Base-by-base conservation (phyloP, 2,113 vertebrate species). In the Leucopternis melanops region DNA sequence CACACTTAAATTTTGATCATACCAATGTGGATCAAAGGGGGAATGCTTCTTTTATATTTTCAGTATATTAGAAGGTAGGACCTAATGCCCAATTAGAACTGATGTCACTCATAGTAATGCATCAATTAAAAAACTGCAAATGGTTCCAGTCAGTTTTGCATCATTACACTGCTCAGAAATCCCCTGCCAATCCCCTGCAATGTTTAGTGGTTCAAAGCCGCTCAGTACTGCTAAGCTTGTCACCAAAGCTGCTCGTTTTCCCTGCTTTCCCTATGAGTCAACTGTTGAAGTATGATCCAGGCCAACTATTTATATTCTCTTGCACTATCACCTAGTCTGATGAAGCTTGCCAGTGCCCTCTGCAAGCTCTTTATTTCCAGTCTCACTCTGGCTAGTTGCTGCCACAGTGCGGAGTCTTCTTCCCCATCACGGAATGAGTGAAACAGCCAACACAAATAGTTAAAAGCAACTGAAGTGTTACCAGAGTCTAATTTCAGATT, bases 1-100 rank as follows among this genome's bases (percentile, higher is more conserved):
- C 29, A 38, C 44, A 32, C 57, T 95, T 84, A 74, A 63, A 95
- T 79, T 92, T 96, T 82, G 73, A 94, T 93, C 67, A 74, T 71
- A 63, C 66, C 74, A 62, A 10, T 36, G n/a, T 58, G 66, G 71
- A 95, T 96, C 67, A 92, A 93, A 94, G 81, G 11, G 26, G n/a
- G 34, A 73, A 75, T 90, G 59, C 32, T 78, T 36, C 83, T 91
- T 95, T 93, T 81, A 91, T 95, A 71, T 90, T 95, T 95, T 71
- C 66, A 80, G 7, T 83, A 50, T 85, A 14, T 80, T 73, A 58
- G 59, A 61, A 88, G 66, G 70, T 70, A 63, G 5, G 4, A 86
- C 71, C 62, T 88, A 92, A 71, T 80, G 81, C 63, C 67, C 86
- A 97, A 11, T 91, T 95, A 94, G 62, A 91, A 73, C 50, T 58